Evolutionary conservation across 2,888 invertebrate species (phyloP).

Genomic region (Tholera decimalis): DNA sequence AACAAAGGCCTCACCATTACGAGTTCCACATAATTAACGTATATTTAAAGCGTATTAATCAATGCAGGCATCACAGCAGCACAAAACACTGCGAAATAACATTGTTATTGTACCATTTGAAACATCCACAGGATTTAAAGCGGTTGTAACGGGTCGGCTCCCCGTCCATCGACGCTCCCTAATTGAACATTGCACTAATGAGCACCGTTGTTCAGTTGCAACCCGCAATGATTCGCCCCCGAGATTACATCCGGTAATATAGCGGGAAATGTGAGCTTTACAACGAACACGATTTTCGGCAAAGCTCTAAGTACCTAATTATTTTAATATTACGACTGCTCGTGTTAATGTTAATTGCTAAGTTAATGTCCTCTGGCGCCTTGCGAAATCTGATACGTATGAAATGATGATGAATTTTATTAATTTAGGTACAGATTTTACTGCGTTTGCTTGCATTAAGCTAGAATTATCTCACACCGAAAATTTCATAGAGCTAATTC

Average conservation of each 20-base stretch:
- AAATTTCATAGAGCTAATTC: conserved; percentile 9
- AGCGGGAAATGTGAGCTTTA: conserved; percentile 81
- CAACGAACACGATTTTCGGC: conserved; percentile 74
- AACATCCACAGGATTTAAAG: conserved; percentile 70
- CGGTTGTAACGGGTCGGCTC: conserved; percentile 70
- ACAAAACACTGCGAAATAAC: conserved; percentile 63
- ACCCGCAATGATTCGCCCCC: conserved; percentile 86
- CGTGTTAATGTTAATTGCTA: conserved; percentile 58
- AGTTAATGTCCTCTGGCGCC: conserved; percentile 47
- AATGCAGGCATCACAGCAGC: conserved; percentile 53
- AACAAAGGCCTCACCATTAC: conserved; percentile 48
- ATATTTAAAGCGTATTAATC: conserved; percentile 59
- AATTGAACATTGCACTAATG: conserved; percentile 91
- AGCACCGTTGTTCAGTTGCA: conserved; percentile 88
- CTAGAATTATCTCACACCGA: background rate
- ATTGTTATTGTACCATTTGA: conserved; percentile 68
- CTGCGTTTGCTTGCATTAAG: conserved; percentile 17
- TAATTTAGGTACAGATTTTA: conserved; percentile 31
- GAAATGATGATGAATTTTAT: conserved; percentile 47
- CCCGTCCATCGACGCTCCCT: conserved; percentile 81
- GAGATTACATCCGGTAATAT: conserved; percentile 84
- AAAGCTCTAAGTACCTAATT: conserved; percentile 72
- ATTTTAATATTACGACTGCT: conserved; percentile 65
- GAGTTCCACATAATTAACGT: conserved; percentile 55
- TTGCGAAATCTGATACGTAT: conserved; percentile 53